phyloP scores from a whole-genome alignment of 2,797 vertebrate genomes.

The Bryconaethiops microstoma region DNA sequence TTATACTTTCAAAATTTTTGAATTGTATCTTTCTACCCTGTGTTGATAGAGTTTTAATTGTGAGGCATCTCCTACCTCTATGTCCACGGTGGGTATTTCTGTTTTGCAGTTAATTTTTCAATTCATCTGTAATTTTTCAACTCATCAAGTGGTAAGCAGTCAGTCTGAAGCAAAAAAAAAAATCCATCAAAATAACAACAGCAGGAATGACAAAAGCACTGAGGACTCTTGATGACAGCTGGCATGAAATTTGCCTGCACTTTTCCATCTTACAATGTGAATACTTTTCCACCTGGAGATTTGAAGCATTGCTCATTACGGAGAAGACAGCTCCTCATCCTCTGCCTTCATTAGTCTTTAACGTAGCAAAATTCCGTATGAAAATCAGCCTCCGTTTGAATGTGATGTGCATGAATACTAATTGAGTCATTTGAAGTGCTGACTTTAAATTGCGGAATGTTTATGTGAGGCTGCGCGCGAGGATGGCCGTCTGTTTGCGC shows the following conservation, averaged over 20 bases:
- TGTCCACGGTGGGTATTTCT: constrained; percentile 59
- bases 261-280: constrained; percentile 40
- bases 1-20: too few species aligned
- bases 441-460: constrained; percentile 36
- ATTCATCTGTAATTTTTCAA: constrained; percentile 70
- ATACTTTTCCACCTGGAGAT: constrained; percentile 30
- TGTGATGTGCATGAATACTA: constrained; percentile 39
- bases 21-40: too few species aligned
- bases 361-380: constrained; percentile 25
- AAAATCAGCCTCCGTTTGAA: constrained; percentile 38
- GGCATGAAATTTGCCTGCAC: constrained; percentile 29
- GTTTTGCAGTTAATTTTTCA: constrained; percentile 65
- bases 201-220: constrained; percentile 39
- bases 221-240: constrained; percentile 44
- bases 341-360: constrained; percentile 28
- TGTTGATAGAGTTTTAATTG: too few species aligned
- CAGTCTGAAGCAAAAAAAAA: constrained; percentile 27
- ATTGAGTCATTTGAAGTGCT: constrained; percentile 35
- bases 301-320: constrained; percentile 15
- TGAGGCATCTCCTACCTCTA: background rate
- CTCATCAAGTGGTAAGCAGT: constrained; percentile 67
- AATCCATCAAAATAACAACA: constrained; percentile 45
- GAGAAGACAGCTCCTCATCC: constrained; percentile 4
- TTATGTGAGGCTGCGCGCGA: constrained; percentile 18
- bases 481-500: constrained; percentile 36